A percentile compares a stretch with the other conserved stretches of the same genome.
Evolutionary conservation across 2,113 vertebrate genomes (phyloP).

Genomic region (Scolopax mira): DNA sequence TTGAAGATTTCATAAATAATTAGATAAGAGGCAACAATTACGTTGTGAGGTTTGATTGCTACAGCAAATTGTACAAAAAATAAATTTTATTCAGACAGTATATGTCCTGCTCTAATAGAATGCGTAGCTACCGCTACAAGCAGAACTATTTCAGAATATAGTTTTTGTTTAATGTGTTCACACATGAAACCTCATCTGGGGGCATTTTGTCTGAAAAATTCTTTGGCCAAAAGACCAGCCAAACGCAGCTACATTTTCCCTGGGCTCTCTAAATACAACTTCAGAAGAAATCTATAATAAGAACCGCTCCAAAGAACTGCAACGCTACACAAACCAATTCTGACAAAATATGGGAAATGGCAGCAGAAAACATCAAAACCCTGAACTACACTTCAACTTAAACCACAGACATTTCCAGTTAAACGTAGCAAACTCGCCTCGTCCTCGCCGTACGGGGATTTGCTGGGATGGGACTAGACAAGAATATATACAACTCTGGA

Average conservation of each 20-base stretch:
- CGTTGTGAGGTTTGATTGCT: neutral
- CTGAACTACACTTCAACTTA: neutral
- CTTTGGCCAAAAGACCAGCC: neutral
- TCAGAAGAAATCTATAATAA: neutral
- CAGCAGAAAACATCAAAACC: neutral
- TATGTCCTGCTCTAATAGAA: neutral
- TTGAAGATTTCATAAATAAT: neutral
- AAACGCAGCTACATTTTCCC: neutral
- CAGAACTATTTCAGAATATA: neutral
- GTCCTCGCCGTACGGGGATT: neutral
- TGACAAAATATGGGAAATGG: neutral
- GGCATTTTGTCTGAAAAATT: neutral
- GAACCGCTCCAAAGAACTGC: neutral
- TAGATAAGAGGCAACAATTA: neutral
- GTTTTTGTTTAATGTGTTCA: neutral
- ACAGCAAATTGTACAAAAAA: neutral
- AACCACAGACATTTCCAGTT: constrained; percentile 12
- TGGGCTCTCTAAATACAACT: neutral
- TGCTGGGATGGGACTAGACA: neutral
- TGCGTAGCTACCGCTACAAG: neutral
- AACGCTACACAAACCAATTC: neutral
- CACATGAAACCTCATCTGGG: neutral
- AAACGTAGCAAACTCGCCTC: neutral
- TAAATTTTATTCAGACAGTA: neutral
- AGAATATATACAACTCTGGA: neutral